Conservation (phyloP, 2,888 invertebrate genomes). For the Blomia tropicalis region DNA sequence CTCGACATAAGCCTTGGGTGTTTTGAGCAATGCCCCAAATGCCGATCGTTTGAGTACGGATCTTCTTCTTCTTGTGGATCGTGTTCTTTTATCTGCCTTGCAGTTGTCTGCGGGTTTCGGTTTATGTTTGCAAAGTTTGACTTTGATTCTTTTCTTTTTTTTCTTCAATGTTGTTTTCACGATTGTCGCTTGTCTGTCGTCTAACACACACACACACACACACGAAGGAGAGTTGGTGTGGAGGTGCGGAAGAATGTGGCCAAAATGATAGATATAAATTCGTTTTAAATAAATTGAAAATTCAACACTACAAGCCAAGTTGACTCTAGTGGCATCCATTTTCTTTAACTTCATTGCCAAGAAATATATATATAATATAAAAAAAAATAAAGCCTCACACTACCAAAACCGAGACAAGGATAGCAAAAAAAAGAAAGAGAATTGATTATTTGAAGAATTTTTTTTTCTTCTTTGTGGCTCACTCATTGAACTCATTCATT, state of each 20-base stretch:
- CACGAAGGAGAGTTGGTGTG: too few species aligned
- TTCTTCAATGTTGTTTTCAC: not conserved
- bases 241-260: not conserved
- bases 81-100: not conserved
- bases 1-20: too few species aligned
- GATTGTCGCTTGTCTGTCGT: not conserved
- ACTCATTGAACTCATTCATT: slow-evolving; percentile 12
- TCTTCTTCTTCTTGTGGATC: too few species aligned
- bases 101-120: too few species aligned
- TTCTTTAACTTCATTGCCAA: too few species aligned
- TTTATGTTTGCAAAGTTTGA: slow-evolving; percentile 2
- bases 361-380: too few species aligned
- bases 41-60: too few species aligned
- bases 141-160: not conserved
- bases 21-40: too few species aligned
- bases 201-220: not conserved
- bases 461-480: not conserved
- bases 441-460: slow-evolving; percentile 11
- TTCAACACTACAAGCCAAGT: not conserved
- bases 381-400: not conserved
- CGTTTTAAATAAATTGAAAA: slow-evolving; percentile 12
- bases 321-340: not conserved
- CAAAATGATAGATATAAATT: slow-evolving; percentile 11
- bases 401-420: not conserved
- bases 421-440: not conserved